A percentile compares a stretch with the other conserved stretches of the same genome.
These are phyloP conservation scores for Ursus arctos DNA, from an alignment of 2,113 vertebrate genomes.

Conservation along the genomic window DNA sequence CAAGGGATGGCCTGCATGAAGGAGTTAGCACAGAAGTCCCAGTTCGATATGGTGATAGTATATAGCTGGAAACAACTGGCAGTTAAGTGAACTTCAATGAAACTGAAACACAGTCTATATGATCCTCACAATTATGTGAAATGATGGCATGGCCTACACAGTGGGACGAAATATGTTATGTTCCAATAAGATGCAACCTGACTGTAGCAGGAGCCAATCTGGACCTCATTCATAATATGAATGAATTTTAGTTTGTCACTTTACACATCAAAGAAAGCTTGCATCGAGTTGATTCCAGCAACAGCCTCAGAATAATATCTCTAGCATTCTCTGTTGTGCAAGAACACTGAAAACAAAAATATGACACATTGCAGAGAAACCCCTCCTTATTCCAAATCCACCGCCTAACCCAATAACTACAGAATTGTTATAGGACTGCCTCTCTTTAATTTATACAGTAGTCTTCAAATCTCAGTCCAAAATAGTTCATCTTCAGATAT, in stretches of 20 bases:
- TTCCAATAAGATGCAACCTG: not conserved
- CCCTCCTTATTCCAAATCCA: not conserved
- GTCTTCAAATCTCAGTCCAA: not conserved
- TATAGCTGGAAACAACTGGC: not conserved
- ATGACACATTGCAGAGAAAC: not conserved
- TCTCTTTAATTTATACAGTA: not conserved
- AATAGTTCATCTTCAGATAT: not conserved
- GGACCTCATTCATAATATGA: not conserved
- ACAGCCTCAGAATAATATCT: not conserved
- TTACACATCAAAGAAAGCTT: not conserved
- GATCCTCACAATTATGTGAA: not conserved
- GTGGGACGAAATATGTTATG: not conserved
- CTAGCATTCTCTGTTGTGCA: not conserved
- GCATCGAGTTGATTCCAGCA: not conserved
- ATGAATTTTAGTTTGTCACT: not conserved
- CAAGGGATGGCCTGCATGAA: not conserved
- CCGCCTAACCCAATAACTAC: not conserved
- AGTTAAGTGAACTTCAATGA: not conserved
- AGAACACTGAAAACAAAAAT: not conserved
- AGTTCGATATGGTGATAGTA: not conserved
- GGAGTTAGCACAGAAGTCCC: not conserved
- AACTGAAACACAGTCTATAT: not conserved
- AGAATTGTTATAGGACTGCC: not conserved
- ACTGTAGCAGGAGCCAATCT: not conserved
- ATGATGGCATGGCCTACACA: not conserved